phyloP scores from a whole-genome alignment of 2,113 vertebrate genomes.

The Oceanites oceanicus region DNA sequence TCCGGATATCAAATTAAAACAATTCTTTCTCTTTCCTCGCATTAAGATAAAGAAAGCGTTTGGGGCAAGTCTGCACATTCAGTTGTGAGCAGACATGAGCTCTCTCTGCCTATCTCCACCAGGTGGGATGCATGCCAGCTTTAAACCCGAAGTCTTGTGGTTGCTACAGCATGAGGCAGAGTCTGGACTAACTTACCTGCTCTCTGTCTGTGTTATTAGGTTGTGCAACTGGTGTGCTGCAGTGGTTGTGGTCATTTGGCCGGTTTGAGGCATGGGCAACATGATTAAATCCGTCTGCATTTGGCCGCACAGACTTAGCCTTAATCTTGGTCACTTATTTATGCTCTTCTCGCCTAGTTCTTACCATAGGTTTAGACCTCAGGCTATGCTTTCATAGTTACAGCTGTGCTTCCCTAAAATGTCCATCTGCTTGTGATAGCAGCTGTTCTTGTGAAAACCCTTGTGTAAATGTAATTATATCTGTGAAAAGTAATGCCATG shows the following conservation, averaged over 20 bases:
- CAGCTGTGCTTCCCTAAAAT: neutral
- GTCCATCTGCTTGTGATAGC: neutral
- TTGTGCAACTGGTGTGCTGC: neutral
- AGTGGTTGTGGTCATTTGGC: neutral
- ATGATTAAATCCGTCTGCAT: neutral
- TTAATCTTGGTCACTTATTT: neutral
- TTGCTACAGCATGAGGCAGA: neutral
- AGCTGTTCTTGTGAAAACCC: neutral
- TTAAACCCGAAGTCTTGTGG: neutral
- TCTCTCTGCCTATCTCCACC: neutral
- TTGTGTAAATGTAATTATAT: neutral
- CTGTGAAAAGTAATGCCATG: neutral
- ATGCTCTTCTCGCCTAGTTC: neutral
- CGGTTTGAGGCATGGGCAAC: accelerated
- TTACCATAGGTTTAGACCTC: neutral
- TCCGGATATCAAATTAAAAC: neutral
- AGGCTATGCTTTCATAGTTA: neutral
- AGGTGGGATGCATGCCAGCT: neutral
- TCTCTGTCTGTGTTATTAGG: neutral
- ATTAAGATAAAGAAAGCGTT: neutral
- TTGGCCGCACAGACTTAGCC: neutral
- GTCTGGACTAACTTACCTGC: neutral
- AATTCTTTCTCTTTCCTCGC: neutral
- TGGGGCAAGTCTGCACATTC: neutral
- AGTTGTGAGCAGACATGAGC: neutral